Base-by-base conservation (phyloP, 2,113 vertebrate species). In the Coturnix japonica region DNA sequence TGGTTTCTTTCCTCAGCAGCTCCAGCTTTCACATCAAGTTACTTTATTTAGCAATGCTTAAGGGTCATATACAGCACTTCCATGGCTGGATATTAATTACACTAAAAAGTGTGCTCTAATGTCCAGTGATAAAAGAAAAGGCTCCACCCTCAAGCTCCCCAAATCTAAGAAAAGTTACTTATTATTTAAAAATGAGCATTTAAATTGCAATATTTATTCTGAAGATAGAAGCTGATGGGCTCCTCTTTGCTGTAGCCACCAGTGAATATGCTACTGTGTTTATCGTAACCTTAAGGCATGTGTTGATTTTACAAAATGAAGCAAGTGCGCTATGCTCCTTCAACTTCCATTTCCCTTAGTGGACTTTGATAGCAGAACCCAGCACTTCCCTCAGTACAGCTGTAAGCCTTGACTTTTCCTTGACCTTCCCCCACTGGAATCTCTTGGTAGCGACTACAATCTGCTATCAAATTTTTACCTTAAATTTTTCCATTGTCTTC, bases 251-350 rank as follows among this genome's bases (percentile, higher is more conserved):
- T 2, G 22, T 25, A 95, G 77, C 78, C 90, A 73, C 66, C 90
- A 85, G 31, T 7, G 37, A 92, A 57, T 80, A 77, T 90, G 89
- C 83, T 93, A 76, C 78, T 89, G 70, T 57, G 86, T 75, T 91
- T 89, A 91, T 87, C 54, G 76, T 90, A 67, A 93, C 91, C 93
- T 93, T 39, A 82, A 96, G 85, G 85, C 81, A 90, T 64, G 91
- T 64, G 88, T 69, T 95, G 79, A 92, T 93, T 93, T 95, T 90
- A 83, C 78, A 91, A 86, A 95, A 91, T 21, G 33, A 76, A 94
- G 93, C 87, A 90, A 93, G 61, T 39, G 56, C 66, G 61, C 74
- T 69, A 86, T 64, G 76, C 75, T 69, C 73, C 35, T 90, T 95
- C 92, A 82, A 39, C 46, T 93, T 67, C 64, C 46, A 95, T 95